A percentile compares a stretch with the other conserved stretches of the same genome.
Conservation (phyloP, 23 tunicate species). For the Clavelina lepadiformis region DNA sequence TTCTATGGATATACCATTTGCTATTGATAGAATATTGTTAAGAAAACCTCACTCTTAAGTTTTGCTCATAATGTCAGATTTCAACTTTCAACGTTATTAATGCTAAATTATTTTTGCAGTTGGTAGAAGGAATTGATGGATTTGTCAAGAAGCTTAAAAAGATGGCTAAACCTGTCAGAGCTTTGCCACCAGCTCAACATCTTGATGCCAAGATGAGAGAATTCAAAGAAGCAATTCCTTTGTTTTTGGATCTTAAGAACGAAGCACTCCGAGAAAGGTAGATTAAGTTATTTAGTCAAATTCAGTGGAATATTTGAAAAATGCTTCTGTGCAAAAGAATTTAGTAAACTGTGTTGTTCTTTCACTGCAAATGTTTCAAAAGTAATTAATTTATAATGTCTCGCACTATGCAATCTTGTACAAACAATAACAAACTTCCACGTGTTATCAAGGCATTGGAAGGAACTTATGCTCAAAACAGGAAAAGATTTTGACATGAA, state of each 20-base stretch:
- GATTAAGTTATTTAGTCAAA: too few species aligned
- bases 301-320: too few species aligned
- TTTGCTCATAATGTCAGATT: neutral
- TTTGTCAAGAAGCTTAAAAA: slow-evolving; percentile 76
- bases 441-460: slow-evolving; percentile 76
- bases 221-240: slow-evolving; percentile 88
- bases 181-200: slow-evolving; percentile 76
- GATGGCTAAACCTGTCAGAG: slow-evolving; percentile 80
- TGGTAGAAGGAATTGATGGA: slow-evolving; percentile 90
- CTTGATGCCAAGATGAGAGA: slow-evolving; percentile 89
- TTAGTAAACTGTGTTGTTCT: too few species aligned
- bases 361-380: neutral
- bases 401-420: too few species aligned
- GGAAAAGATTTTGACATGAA: slow-evolving; percentile 98
- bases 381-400: neutral
- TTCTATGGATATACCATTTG: too few species aligned
- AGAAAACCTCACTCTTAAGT: too few species aligned
- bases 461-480: slow-evolving; percentile 84
- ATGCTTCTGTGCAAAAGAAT: too few species aligned
- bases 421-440: too few species aligned
- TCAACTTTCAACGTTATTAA: slow-evolving; percentile 1
- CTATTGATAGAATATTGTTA: too few species aligned
- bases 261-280: slow-evolving; percentile 94
- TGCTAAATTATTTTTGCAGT: slow-evolving; percentile 31
- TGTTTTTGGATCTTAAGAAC: slow-evolving; percentile 92